Evolutionary conservation across 2,888 invertebrate species (phyloP).

Genomic region (Caprella mutica): DNA sequence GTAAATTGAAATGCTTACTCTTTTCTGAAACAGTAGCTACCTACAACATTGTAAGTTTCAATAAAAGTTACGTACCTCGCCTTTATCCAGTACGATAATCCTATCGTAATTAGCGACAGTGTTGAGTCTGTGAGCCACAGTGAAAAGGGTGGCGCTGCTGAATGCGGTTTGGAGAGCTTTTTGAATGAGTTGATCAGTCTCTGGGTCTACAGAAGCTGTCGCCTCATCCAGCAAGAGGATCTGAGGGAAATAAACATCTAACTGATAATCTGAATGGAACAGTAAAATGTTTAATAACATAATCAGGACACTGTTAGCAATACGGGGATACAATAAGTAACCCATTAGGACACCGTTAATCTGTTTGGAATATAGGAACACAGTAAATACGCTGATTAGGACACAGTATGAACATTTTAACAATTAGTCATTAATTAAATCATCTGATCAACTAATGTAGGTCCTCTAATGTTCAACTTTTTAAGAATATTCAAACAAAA

Average conservation of each 20-base stretch:
- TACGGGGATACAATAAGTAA: too few species aligned
- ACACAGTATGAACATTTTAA: too few species aligned
- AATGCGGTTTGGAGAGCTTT: constrained; percentile 75
- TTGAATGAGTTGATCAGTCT: constrained; percentile 50
- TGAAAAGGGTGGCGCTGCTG: constrained; percentile 71
- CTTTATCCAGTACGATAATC: constrained; percentile 38
- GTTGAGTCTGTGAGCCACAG: constrained; percentile 84
- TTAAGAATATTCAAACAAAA: too few species aligned
- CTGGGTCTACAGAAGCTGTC: constrained; percentile 46
- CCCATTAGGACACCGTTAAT: too few species aligned
- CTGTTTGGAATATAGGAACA: too few species aligned
- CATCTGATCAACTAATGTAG: too few species aligned
- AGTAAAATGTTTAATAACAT: too few species aligned
- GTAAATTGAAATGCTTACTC: not conserved
- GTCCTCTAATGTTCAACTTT: too few species aligned
- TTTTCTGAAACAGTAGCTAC: not conserved
- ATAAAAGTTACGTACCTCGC: constrained; percentile 41
- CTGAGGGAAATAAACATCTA: constrained; percentile 6
- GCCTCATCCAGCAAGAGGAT: constrained; percentile 48
- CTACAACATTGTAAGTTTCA: not conserved
- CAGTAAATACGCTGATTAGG: too few species aligned
- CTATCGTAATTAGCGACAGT: constrained; percentile 77
- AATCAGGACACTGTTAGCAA: too few species aligned
- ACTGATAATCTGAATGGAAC: too few species aligned
- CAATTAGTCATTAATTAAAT: too few species aligned